Percentiles rank a stretch among this genome's conserved stretches.
phyloP scores from a whole-genome alignment of 2,888 invertebrate species.

The Epinotia ramella region DNA sequence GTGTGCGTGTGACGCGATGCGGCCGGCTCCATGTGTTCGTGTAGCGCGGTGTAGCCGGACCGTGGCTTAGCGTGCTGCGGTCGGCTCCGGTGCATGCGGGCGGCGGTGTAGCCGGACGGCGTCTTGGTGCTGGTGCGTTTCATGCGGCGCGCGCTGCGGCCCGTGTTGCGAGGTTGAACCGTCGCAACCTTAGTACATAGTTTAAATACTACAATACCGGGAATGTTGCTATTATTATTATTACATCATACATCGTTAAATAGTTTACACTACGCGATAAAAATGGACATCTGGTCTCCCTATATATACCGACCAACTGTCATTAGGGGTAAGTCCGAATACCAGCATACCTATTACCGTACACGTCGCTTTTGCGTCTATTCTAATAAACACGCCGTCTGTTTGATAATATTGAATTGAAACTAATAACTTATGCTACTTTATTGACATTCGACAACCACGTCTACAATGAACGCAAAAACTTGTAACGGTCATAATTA shows the following conservation, averaged over 20 bases:
- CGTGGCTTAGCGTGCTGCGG: no score
- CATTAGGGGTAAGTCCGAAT: neutral
- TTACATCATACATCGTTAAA: neutral
- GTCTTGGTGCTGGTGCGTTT: no score
- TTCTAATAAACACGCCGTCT: neutral
- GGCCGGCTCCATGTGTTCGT: no score
- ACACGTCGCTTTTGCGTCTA: neutral
- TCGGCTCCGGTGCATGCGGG: no score
- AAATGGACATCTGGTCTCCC: neutral
- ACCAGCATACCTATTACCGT: no score
- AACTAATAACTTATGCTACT: neutral
- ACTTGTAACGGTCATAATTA: neutral
- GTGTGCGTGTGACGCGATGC: no score
- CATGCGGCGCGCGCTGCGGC: no score
- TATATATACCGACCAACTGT: neutral
- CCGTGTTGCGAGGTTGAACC: no score
- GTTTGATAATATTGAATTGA: neutral
- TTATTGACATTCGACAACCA: neutral
- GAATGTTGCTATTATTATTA: neutral
- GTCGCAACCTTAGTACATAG: constrained; percentile 2
- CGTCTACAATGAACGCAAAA: neutral
- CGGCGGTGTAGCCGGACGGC: no score
- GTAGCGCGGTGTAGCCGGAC: no score
- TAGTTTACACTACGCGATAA: neutral
- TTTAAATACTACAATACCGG: constrained; percentile 3